Evolutionary conservation across 2,888 invertebrate genomes (phyloP).

Genomic region (Dynastes hyllus): DNA sequence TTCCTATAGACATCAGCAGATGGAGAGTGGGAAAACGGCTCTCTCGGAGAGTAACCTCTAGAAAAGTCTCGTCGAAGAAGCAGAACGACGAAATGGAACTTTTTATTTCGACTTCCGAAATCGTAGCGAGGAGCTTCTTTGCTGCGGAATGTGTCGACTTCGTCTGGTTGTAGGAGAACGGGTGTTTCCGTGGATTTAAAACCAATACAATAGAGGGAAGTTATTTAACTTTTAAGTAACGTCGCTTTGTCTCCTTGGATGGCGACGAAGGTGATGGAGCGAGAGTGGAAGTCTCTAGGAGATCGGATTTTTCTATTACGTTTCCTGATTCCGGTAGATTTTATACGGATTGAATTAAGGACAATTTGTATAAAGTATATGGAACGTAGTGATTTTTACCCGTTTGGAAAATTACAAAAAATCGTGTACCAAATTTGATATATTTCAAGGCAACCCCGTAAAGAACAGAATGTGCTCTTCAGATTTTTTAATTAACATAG

Average conservation of each 20-base stretch:
- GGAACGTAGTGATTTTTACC: too few relatives aligned
- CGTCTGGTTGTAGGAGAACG: neutral
- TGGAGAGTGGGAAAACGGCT: neutral
- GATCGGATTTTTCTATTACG: neutral
- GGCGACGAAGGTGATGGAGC: neutral
- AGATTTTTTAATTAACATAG: too few relatives aligned
- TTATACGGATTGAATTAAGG: neutral
- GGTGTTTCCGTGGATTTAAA: slow-evolving; percentile 34
- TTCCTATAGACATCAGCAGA: neutral
- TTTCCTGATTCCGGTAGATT: neutral
- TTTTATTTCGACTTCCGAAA: slow-evolving; percentile 41
- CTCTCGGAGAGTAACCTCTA: too few relatives aligned
- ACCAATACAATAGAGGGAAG: slow-evolving; percentile 37
- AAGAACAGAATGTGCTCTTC: too few relatives aligned
- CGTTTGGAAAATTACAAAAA: too few relatives aligned
- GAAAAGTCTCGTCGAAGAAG: slow-evolving; percentile 14
- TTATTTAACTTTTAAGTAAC: slow-evolving; percentile 46
- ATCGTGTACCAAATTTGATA: too few relatives aligned
- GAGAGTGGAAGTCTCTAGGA: neutral
- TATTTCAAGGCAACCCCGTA: too few relatives aligned
- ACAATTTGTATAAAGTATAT: too few relatives aligned
- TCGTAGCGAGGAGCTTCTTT: neutral
- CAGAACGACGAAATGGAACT: slow-evolving; percentile 35
- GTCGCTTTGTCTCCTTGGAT: slow-evolving; percentile 25
- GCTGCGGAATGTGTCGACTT: neutral